A percentile compares a stretch with the other conserved stretches of the same genome.
phyloP scores from a whole-genome alignment of 2,113 vertebrate species.

The Paracanthobrama guichenoti region DNA sequence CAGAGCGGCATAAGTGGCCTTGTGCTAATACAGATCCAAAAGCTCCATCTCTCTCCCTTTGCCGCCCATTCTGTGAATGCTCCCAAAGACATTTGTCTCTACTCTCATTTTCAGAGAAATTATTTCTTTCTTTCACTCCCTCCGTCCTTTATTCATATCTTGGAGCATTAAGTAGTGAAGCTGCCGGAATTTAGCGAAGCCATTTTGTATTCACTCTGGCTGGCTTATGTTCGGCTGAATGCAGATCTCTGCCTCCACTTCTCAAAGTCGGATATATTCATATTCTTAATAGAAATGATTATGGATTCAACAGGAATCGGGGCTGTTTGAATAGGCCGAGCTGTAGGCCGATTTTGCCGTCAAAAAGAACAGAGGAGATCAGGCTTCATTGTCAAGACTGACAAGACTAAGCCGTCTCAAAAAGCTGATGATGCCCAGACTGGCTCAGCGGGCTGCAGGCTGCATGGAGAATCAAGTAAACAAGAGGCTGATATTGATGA shows the following conservation, averaged over 20 bases:
- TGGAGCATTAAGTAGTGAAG: constrained; percentile 56
- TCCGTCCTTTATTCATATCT: constrained; percentile 63
- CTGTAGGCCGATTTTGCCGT: constrained; percentile 65
- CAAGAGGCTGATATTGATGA: constrained; percentile 66
- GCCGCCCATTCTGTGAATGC: constrained; percentile 61
- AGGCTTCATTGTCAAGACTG: constrained; percentile 73
- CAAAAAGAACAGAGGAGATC: constrained; percentile 73
- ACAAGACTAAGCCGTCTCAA: constrained; percentile 75
- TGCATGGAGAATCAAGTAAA: constrained; percentile 65
- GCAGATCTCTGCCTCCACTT: constrained; percentile 71
- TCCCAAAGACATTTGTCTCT: constrained; percentile 69
- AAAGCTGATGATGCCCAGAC: constrained; percentile 70
- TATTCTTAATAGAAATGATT: constrained; percentile 71
- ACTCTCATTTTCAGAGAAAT: constrained; percentile 66
- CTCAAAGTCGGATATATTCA: constrained; percentile 68
- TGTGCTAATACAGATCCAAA: constrained; percentile 65
- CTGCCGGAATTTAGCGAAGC: constrained; percentile 64
- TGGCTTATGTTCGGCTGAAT: constrained; percentile 69
- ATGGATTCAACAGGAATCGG: constrained; percentile 66
- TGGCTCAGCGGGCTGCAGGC: constrained; percentile 59
- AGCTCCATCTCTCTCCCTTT: constrained; percentile 56
- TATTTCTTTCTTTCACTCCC: constrained; percentile 58
- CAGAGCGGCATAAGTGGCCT: constrained; percentile 69
- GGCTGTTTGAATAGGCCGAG: constrained; percentile 68
- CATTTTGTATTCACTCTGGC: constrained; percentile 69